These are phyloP conservation scores for Remorina albescens DNA, from an alignment of 2,797 vertebrate genomes.

Conservation along the genomic window DNA sequence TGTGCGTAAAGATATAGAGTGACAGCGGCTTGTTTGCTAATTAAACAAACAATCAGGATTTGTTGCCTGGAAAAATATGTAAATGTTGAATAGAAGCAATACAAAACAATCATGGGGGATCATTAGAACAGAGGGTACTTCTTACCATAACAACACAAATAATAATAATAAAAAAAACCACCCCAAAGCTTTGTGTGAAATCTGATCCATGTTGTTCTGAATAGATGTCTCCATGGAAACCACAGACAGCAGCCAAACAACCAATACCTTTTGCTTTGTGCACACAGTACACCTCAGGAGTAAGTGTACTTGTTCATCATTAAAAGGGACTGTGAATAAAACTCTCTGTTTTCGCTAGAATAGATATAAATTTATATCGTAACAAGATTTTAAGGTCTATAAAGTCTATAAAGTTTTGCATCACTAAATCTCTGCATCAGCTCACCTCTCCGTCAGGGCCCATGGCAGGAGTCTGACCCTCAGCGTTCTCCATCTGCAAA, in stretches of 20 bases:
- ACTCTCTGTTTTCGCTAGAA: neutral
- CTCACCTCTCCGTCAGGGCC: slow-evolving; percentile 95
- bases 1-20: neutral
- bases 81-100: slow-evolving; percentile 1
- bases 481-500: slow-evolving; percentile 86
- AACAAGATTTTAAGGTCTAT: too few relatives aligned
- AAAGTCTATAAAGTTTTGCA: neutral
- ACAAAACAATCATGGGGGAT: neutral
- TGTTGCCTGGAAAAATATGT: neutral
- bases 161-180: slow-evolving; percentile 16
- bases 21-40: neutral
- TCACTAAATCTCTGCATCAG: neutral
- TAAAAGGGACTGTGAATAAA: neutral
- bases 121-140: neutral
- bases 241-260: too few relatives aligned
- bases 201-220: slow-evolving; percentile 2
- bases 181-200: slow-evolving; percentile 19
- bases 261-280: neutral
- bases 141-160: slow-evolving; percentile 7
- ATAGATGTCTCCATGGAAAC: slow-evolving; percentile 10
- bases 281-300: neutral
- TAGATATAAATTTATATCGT: neutral
- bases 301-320: neutral
- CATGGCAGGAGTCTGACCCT: slow-evolving; percentile 86
- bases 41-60: neutral